Evolutionary conservation across 92 coral and sea anemone genomes (phyloP), one percentile per base, ranked within the genome.

Genomic region (Bergia puertoricense): DNA sequence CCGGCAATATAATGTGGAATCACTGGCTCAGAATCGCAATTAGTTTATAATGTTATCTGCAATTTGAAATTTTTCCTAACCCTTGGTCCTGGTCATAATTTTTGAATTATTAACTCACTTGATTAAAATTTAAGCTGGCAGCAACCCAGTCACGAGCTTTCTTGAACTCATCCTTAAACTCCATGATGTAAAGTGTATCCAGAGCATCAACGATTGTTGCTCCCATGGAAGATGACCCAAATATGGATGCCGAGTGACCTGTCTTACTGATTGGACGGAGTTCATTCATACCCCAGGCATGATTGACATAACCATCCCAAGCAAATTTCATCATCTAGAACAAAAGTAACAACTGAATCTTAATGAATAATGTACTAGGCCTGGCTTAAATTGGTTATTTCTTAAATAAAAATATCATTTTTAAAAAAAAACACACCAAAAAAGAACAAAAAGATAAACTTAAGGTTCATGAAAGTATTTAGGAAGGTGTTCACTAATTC

Each of bases 271-370:
- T 95, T 71, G 99, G 99, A 51, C 93, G 88, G 20, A 97, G 94
- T 77, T 97, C 99, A 89, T 95, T 95, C 44, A 89, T 89, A 23
- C 99, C 99, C 99, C 99, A 97, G 15, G 99, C 98, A 90, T 95
- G 85, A 62, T 72, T 86, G 3, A 94, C 98, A 88, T 97, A 97
- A 10, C 99, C 98, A 77, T 90, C 88, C 99, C 99, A 97, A 13
- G 99, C 99, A 89, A 92, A 96, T 69, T 95, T 89, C 99, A 97
- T 97, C 99, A 97, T 97, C 99, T 97, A 80, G 40, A 37, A 9
- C 9, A 89, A 80, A 80, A 78, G 44, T 46, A 85, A 72, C 10
- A 88, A 88, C 20, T 0, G 50, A 86, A 72, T 13, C 0, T 46
- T 46, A 46, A 46, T 46, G 30, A 30, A 30, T 30, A 30, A 30